These are phyloP conservation scores for Podarcis lilfordi DNA, from an alignment of 2,797 vertebrate species.

Conservation along the genomic window DNA sequence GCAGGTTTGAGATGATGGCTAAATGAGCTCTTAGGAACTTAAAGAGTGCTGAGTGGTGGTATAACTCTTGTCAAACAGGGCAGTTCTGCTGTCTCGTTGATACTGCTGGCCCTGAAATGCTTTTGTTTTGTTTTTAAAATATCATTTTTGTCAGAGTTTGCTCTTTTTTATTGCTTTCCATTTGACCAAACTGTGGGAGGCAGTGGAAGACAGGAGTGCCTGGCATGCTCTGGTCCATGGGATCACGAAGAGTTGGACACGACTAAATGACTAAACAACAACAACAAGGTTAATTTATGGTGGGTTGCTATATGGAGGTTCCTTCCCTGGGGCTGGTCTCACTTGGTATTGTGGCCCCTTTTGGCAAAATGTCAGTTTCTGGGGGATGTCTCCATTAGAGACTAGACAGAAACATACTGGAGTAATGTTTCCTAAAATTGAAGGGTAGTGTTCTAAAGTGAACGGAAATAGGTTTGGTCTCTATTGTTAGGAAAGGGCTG, in stretches of 20 bases:
- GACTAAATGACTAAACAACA: no score
- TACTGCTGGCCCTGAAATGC: not conserved
- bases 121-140: not conserved
- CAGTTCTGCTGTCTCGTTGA: not conserved
- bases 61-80: not conserved
- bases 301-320: not conserved
- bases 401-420: conserved; percentile 3
- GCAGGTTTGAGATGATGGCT: not conserved
- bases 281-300: not conserved
- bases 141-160: not conserved
- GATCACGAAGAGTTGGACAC: no score
- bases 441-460: not conserved
- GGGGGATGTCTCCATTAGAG: not conserved
- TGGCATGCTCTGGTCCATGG: no score
- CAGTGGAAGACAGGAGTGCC: not conserved
- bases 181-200: not conserved
- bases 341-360: not conserved
- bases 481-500: conserved; percentile 21
- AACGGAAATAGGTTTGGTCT: not conserved
- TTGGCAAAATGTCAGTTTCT: not conserved
- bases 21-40: not conserved
- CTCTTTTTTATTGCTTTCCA: not conserved
- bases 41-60: not conserved
- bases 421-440: not conserved
- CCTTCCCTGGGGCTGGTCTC: not conserved